A percentile compares a stretch with the other conserved stretches of the same genome.
These are phyloP conservation scores for Falco peregrinus DNA, from an alignment of 2,797 vertebrate genomes.

Conservation along the genomic window DNA sequence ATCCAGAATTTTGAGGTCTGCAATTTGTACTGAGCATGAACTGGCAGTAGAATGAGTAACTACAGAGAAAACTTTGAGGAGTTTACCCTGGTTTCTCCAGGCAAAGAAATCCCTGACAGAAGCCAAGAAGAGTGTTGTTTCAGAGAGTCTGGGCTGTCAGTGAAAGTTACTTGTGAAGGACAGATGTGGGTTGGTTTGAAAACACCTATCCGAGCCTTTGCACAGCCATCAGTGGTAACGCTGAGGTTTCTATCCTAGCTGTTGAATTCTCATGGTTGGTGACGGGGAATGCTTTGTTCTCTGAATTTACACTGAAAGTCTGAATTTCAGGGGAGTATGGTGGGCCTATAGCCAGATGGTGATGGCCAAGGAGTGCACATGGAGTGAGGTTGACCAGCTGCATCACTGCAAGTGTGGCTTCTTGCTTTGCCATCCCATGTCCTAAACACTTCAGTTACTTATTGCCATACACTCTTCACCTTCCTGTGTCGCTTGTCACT, in stretches of 20 bases:
- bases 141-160: not conserved
- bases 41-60: constrained; percentile 11
- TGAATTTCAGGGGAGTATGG: not conserved
- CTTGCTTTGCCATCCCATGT: not conserved
- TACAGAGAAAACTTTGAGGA: constrained; percentile 2
- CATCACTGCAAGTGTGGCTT: not conserved
- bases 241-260: not conserved
- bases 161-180: constrained; percentile 3
- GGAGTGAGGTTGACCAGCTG: not conserved
- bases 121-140: constrained; percentile 7
- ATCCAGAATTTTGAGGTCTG: constrained; percentile 42
- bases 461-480: not conserved
- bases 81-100: constrained; percentile 15
- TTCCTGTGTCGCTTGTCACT: not conserved
- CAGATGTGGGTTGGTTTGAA: not conserved
- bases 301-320: not conserved
- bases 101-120: not conserved
- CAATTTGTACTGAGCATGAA: constrained; percentile 22
- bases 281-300: not conserved
- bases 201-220: not conserved
- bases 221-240: not conserved
- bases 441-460: not conserved
- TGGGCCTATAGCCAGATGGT: not conserved
- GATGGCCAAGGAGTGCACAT: not conserved
- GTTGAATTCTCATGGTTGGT: not conserved